phyloP scores from a whole-genome alignment of 2,888 invertebrate species.

The Lasioglossum calceatum region DNA sequence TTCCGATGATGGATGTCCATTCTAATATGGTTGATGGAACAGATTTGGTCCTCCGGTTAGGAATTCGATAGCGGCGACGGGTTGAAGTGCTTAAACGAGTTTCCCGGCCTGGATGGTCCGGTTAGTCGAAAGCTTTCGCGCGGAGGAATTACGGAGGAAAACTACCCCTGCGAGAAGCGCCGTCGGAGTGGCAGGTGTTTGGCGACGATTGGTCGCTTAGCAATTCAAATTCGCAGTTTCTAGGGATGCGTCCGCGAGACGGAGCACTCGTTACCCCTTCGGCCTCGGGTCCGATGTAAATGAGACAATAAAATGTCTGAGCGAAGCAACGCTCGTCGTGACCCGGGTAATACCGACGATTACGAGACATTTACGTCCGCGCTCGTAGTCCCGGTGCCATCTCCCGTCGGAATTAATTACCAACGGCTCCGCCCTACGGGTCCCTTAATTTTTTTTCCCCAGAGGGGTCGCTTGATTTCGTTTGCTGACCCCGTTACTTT shows the following conservation, averaged over 20 bases:
- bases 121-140: constrained; percentile 3
- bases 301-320: constrained; percentile 46
- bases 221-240: constrained; percentile 56
- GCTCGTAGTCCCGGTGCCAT: background rate
- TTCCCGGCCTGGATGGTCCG: background rate
- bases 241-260: constrained; percentile 23
- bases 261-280: constrained; percentile 30
- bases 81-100: background rate
- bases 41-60: background rate
- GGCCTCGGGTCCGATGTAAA: constrained; percentile 34
- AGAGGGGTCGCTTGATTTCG: constrained; percentile 23
- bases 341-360: constrained; percentile 40
- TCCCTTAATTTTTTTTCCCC: constrained; percentile 19
- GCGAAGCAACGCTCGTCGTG: constrained; percentile 15
- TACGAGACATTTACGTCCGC: constrained; percentile 41
- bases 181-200: constrained; percentile 39
- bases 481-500: background rate
- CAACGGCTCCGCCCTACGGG: background rate
- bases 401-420: constrained; percentile 27
- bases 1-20: background rate
- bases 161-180: constrained; percentile 2
- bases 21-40: background rate
- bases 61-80: background rate
- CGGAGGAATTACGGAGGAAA: constrained; percentile 32
- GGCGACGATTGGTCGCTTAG: constrained; percentile 58